These are phyloP conservation scores for Gallinago stenura DNA, from an alignment of 2,797 vertebrate genomes.

Conservation along the genomic window DNA sequence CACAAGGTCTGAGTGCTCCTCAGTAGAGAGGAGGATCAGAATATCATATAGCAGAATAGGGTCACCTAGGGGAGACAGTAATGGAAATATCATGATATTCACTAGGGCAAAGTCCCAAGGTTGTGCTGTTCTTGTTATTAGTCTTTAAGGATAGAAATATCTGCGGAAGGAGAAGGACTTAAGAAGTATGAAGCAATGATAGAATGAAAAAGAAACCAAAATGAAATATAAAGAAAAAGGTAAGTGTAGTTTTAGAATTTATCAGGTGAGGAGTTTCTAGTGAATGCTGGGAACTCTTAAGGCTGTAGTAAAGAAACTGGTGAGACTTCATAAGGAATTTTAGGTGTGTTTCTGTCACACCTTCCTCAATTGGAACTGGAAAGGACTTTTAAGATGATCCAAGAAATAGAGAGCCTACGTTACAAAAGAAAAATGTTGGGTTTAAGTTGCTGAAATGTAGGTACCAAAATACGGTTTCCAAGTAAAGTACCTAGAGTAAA, in stretches of 20 bases:
- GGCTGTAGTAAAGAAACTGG: neutral
- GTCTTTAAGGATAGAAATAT: neutral
- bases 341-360: neutral
- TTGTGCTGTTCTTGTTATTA: neutral
- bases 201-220: neutral
- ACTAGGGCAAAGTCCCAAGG: slow-evolving; percentile 13
- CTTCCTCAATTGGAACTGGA: neutral
- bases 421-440: neutral
- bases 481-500: neutral
- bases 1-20: slow-evolving; percentile 54
- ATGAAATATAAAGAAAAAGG: neutral
- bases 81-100: slow-evolving; percentile 40
- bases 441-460: neutral
- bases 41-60: slow-evolving; percentile 1
- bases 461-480: neutral
- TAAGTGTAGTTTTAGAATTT: neutral
- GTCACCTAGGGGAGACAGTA: slow-evolving; percentile 35
- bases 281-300: neutral
- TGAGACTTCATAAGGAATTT: neutral
- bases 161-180: neutral
- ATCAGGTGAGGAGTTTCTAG: neutral
- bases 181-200: neutral
- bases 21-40: neutral
- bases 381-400: neutral
- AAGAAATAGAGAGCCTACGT: neutral